Base-by-base conservation (phyloP, 2,113 vertebrate species). In the Catharus bicknelli region DNA sequence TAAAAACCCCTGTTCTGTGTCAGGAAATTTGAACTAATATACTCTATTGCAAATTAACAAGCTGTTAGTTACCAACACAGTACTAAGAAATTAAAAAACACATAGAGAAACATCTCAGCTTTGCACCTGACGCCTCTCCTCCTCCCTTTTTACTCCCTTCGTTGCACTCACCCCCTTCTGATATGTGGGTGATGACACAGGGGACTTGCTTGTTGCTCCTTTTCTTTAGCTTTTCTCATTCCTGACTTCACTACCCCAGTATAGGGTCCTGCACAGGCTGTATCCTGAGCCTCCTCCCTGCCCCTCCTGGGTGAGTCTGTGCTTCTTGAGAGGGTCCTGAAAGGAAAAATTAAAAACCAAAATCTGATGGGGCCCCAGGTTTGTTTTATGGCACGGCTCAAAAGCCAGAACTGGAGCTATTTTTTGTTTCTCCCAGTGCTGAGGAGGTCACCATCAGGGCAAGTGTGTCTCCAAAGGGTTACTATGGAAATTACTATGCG, bases 171-270 rank as follows among this genome's bases (percentile, higher is more conserved):
- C 38, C 17, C 9, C 8, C n/a, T 73, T 79, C 1, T 2, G 45
- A 38, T 10, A 13, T 13, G 26, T 2, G 0, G 1, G 0, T 2
- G 34, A 9, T 73, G 29, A 11, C 27, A 77, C 26, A 27, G 40
- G 22, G 22, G 9, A 27, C 22, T 51, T 51, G 13, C 4, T 21
- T 48, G 11, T 3, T 73, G 2, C 7, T 36, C 17, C 47, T 76
- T 80, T 42, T 17, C 19, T 66, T 79, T 77, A 53, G 8, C 29
- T 59, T 53, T 85, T 92, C 69, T 72, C 2, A 0, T 64, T 84
- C 51, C 54, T 63, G 22, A 66, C 26, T 81, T 68, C 29, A 42
- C 16, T 27, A 29, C 10, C 20, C 11, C 3, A 3, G 22, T 12
- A 50, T 1, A 25, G 16, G 2, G 9, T 66, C 10, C 11, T 64